Conservation (phyloP, 2,888 invertebrate genomes). For the Prenolepis imparis region DNA sequence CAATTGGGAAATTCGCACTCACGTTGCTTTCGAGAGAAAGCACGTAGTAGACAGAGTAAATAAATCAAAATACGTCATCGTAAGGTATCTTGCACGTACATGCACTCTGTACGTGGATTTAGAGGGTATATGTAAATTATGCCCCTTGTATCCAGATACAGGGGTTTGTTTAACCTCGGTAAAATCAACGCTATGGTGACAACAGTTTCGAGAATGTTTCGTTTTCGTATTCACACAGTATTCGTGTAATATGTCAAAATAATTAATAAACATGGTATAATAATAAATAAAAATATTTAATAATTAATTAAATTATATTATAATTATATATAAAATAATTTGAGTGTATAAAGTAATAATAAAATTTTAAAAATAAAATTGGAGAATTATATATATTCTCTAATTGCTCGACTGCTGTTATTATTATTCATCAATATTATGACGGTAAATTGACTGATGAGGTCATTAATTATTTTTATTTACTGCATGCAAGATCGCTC, state of each 20-base stretch:
- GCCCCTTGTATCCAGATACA: background rate
- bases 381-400: background rate
- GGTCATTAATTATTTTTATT: background rate
- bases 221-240: background rate
- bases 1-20: slow-evolving; percentile 43
- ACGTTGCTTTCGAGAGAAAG: slow-evolving; percentile 37
- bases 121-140: slow-evolving; percentile 30
- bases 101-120: background rate
- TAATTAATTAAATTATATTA: slow-evolving; percentile 6
- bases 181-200: background rate
- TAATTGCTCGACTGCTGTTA: background rate
- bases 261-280: background rate
- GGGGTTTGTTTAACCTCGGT: background rate
- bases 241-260: background rate
- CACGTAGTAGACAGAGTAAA: slow-evolving; percentile 38
- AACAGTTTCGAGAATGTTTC: background rate
- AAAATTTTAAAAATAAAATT: background rate
- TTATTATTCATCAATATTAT: background rate
- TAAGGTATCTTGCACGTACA: slow-evolving; percentile 36
- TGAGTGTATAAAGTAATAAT: background rate
- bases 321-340: background rate
- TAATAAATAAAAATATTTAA: background rate
- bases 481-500: background rate
- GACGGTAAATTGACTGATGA: background rate
- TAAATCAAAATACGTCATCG: slow-evolving; percentile 39